Conservation (phyloP, 2,888 invertebrate genomes). For the Pharmacophagus antenor region DNA sequence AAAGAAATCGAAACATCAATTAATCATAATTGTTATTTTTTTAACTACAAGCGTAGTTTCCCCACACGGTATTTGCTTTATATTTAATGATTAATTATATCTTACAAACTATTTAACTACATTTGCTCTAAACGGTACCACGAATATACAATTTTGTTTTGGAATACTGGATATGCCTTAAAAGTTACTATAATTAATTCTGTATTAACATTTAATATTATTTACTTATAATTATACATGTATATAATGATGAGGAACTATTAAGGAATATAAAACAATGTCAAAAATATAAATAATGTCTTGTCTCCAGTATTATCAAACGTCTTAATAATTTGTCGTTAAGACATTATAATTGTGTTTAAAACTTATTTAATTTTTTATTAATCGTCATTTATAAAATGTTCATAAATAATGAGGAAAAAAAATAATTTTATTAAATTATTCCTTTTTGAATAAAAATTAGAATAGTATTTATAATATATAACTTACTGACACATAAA, state of each 20-base stretch:
- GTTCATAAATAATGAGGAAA: too few relatives aligned
- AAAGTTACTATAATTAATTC: not conserved
- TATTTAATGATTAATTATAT: conserved; percentile 35
- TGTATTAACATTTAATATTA: too few relatives aligned
- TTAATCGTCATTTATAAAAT: too few relatives aligned
- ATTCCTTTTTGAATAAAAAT: too few relatives aligned
- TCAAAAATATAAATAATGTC: too few relatives aligned
- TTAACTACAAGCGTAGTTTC: conserved; percentile 77
- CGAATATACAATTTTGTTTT: not conserved
- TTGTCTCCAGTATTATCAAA: not conserved
- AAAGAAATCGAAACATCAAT: conserved; percentile 56
- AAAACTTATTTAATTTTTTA: too few relatives aligned
- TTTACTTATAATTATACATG: too few relatives aligned
- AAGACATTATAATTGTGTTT: too few relatives aligned
- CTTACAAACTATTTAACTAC: conserved; percentile 11
- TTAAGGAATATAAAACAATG: too few relatives aligned
- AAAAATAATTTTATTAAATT: too few relatives aligned
- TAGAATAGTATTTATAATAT: too few relatives aligned
- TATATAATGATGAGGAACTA: too few relatives aligned
- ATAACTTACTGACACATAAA: not conserved
- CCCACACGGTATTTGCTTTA: conserved; percentile 74
- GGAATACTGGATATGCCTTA: conserved; percentile 4
- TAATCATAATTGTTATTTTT: conserved; percentile 66
- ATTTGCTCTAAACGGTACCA: not conserved
- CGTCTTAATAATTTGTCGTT: not conserved